These are phyloP conservation scores for Homarus americanus DNA, from an alignment of 1,140 invertebrate species.

Conservation along the genomic window DNA sequence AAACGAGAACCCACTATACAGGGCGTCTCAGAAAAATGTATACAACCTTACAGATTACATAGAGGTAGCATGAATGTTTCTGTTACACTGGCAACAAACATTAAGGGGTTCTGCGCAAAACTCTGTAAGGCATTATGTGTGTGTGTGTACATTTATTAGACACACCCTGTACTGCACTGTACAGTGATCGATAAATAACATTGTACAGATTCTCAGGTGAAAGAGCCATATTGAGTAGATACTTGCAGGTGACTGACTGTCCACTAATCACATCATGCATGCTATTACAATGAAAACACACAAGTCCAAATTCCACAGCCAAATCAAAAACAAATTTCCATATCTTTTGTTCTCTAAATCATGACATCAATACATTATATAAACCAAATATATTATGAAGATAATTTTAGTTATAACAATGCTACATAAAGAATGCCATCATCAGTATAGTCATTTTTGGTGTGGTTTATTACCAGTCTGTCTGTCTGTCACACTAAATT, in stretches of 20 bases:
- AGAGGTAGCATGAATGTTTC: no score
- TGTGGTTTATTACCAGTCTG: background rate
- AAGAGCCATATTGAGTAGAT: background rate
- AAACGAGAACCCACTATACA: background rate
- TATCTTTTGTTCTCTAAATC: background rate
- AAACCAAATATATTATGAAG: background rate
- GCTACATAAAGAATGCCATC: background rate
- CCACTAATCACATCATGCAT: constrained; percentile 34
- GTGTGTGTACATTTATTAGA: no score
- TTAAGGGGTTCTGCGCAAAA: no score
- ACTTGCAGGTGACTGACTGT: background rate
- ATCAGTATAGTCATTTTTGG: background rate
- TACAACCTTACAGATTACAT: no score
- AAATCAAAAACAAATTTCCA: background rate
- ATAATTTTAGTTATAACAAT: background rate
- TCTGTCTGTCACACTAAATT: constrained; percentile 15
- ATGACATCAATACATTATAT: background rate
- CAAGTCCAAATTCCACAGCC: constrained; percentile 2
- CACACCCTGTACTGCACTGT: no score
- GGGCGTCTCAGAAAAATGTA: no score
- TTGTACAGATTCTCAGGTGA: no score
- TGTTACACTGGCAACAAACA: no score
- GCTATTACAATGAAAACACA: constrained; percentile 27
- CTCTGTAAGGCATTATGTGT: no score
- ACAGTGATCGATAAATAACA: no score